Evolutionary conservation across 2,113 vertebrate genomes (phyloP).

Genomic region (Atherinomorus stipes): DNA sequence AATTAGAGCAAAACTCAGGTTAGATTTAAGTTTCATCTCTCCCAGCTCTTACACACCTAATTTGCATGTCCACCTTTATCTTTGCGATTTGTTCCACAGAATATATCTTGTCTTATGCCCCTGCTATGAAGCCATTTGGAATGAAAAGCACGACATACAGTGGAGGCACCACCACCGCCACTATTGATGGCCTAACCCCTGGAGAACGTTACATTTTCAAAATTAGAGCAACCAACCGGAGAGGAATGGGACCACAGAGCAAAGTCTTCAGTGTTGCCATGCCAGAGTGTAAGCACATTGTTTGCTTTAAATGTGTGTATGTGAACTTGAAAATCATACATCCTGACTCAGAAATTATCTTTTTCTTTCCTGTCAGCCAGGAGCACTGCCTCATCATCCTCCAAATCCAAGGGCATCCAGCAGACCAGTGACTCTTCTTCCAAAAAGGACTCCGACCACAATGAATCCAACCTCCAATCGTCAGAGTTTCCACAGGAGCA

Average conservation of each 20-base stretch:
- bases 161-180: slow-evolving; percentile 88
- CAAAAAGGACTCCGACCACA: slow-evolving; percentile 64
- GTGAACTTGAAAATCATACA: background rate
- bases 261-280: slow-evolving; percentile 92
- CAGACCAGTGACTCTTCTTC: slow-evolving; percentile 64
- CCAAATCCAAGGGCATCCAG: slow-evolving; percentile 66
- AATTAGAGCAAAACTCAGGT: background rate
- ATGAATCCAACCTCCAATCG: slow-evolving; percentile 71
- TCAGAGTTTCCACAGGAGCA: slow-evolving; percentile 61
- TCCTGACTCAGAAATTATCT: slow-evolving; percentile 17
- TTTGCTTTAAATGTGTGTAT: background rate
- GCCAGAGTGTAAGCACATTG: slow-evolving; percentile 88
- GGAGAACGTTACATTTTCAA: slow-evolving; percentile 98
- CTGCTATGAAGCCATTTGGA: slow-evolving; percentile 97
- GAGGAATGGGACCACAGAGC: slow-evolving; percentile 93
- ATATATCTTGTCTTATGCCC: slow-evolving; percentile 97
- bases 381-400: slow-evolving; percentile 66
- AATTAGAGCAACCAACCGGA: slow-evolving; percentile 94
- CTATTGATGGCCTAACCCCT: slow-evolving; percentile 91
- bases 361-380: slow-evolving; percentile 77
- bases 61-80: slow-evolving; percentile 6
- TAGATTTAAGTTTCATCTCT: too few relatives aligned
- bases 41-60: too few relatives aligned
- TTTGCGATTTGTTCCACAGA: slow-evolving; percentile 88
- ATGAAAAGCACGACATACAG: slow-evolving; percentile 92